Evolutionary conservation across 2,113 vertebrate genomes (phyloP), one percentile per base, ranked within the genome.

Genomic region (Thalassarche chlororhynchos): DNA sequence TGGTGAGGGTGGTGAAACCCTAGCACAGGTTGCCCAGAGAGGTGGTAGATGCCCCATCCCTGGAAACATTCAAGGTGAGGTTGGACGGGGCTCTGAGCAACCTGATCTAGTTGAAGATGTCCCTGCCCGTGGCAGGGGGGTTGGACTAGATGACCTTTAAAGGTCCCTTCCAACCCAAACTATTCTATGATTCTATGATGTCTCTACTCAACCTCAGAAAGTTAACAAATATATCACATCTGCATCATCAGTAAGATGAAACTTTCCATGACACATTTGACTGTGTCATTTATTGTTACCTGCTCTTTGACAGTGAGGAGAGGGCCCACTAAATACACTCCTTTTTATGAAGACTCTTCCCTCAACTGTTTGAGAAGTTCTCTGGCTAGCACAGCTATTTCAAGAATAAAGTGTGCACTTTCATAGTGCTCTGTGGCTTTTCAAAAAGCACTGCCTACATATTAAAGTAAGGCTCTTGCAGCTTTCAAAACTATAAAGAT

Each of bases 401-500:
- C 55, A 90, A 65, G 52, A 94, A 75, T 32, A 86, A 86, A 96
- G 54, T 15, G 8, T 61, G 24, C 57, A 29, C 46, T 93, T 96
- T 88, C 52, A 42, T 51, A 61, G 26, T 49, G 47, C 12, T 95
- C 31, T 62, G 46, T 61, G 36, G 61, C 60, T 92, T 87, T 88
- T 84, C 57, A 72, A 81, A 90, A 96, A 78, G 19, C 42, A 42
- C 38, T 74, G 74, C 64, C 61, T 91, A 75, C 68, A 65, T 87
- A 92, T 71, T 91, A 87, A 94, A 96, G 71, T 24, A 68, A 89
- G 51, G 55, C 40, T 93, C 38, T 89, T 49, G 55, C 14, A 74
- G 38, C 40, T 97, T 89, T 95, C 61, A 79, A 76, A 95, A 58
- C 82, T 15, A 40, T 91, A 89, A 96, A 84, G 65, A 78, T 75